Evolutionary conservation across 2,888 invertebrate species (phyloP).

Genomic region (Parnassius orleans): DNA sequence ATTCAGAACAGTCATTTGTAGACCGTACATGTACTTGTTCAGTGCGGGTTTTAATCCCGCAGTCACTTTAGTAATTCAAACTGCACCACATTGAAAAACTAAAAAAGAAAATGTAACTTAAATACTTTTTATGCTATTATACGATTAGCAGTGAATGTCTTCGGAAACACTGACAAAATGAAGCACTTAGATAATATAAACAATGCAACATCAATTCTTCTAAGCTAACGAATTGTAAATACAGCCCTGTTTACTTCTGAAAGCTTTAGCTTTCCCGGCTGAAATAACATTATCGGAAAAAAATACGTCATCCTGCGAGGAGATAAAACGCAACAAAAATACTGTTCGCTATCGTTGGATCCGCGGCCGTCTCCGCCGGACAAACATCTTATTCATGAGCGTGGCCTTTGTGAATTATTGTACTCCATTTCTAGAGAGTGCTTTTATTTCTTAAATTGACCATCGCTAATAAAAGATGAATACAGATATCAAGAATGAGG

Average conservation of each 20-base stretch:
- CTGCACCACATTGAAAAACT: no score
- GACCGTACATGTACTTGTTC: no score
- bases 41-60: no score
- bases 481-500: no score
- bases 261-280: slow-evolving; percentile 9
- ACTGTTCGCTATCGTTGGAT: neutral
- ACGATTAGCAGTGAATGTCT: neutral
- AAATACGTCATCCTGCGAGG: slow-evolving; percentile 2
- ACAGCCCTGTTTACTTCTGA: slow-evolving; percentile 16
- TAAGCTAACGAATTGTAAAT: slow-evolving; percentile 20
- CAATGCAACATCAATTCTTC: slow-evolving; percentile 14
- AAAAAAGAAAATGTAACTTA: no score
- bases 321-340: neutral
- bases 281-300: slow-evolving; percentile 20
- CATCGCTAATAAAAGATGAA: no score
- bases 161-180: neutral
- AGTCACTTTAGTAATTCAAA: no score
- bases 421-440: neutral
- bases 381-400: slow-evolving; percentile 19
- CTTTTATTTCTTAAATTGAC: neutral
- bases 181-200: slow-evolving; percentile 6
- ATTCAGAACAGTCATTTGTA: no score
- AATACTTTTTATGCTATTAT: no score
- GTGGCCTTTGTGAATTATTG: slow-evolving; percentile 8
- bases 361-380: neutral